Evolutionary conservation across 1,140 invertebrate genomes (phyloP), one percentile per base, ranked within the genome.

Genomic region (Achatina immaculata): DNA sequence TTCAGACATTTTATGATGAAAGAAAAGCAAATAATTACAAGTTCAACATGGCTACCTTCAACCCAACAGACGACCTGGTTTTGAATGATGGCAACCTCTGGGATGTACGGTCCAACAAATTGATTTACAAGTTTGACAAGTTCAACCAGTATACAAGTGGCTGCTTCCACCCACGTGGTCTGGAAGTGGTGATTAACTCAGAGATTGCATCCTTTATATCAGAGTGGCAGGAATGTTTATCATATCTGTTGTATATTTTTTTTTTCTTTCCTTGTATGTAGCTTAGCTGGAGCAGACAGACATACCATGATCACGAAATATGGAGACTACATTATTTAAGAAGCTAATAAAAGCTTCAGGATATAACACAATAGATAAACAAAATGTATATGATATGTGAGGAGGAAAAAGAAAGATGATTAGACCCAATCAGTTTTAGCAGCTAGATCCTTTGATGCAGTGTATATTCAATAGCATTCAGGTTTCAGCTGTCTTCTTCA

Each of bases 61-160:
- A 95, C 90, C 96, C 96, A 82, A 95, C 95, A 21, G 98, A 99
- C 90, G 96, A 99, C 85, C 91, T 99, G 40, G 94, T 99, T 28
- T 92, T 99, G 0, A 96, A 95, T 88, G 98, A 99, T 91, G 98
- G 98, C 45, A 97, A 99, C 1, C 92, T 99, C 0, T 99, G 97
- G 95, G 98, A 99, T 92, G 95, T 98, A 11, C 94, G 95, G 79
- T 94, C 94, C 0, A 95, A 95, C 3, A 89, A 90, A 77, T 83
- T 87, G 14, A 85, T 91, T 69, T 97, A 99, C 90, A 99, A 99
- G 88, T 97, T 99, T 88, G 98, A 99, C 92, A 99, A 99, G 91
- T 93, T 99, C 34, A 99, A 99, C 92, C 95, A 98, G 88, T 95
- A 95, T 51, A 94, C 98, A 34, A 98, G 96, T 88, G 98, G 98